Percentiles rank a stretch among this genome's conserved stretches.
These are phyloP conservation scores for Machimus rusticus DNA, from an alignment of 2,888 invertebrate species.

Conservation along the genomic window DNA sequence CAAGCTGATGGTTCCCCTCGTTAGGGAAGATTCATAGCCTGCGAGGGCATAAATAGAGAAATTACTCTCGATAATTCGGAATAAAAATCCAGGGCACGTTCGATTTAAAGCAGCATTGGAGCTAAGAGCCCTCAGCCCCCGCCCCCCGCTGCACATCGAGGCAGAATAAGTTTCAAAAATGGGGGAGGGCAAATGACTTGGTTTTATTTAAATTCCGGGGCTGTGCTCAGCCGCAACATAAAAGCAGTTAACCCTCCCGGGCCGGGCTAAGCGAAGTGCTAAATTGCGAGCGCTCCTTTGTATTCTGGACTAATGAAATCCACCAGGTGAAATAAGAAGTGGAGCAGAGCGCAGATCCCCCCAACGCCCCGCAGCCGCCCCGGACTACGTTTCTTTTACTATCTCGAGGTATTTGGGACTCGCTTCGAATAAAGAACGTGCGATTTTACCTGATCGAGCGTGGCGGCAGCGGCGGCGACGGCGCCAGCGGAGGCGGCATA, in stretches of 20 bases:
- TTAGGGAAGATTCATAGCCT: conserved; percentile 38
- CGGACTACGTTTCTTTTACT: not conserved
- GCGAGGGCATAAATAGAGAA: conserved; percentile 45
- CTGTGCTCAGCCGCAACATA: conserved; percentile 18
- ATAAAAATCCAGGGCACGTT: conserved; percentile 44
- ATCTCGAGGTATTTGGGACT: not conserved
- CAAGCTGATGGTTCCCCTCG: conserved; percentile 35
- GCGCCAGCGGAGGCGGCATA: not conserved
- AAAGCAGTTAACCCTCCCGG: conserved; percentile 19
- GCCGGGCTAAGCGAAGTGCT: conserved; percentile 1
- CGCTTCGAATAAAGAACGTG: not conserved
- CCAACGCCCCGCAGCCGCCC: not conserved
- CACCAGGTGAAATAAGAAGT: conserved; percentile 1
- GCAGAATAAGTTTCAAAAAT: not conserved
- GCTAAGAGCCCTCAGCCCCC: conserved; percentile 2
- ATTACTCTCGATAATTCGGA: conserved; percentile 43
- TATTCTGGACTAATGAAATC: conserved; percentile 28
- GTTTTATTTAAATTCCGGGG: conserved; percentile 28
- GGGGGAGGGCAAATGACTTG: conserved; percentile 13
- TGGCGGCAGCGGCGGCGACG: too few species aligned
- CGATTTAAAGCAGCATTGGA: conserved; percentile 12
- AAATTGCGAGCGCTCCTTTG: not conserved
- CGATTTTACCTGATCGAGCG: not conserved
- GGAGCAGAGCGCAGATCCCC: not conserved
- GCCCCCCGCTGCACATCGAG: not conserved